Percentiles rank a stretch among this genome's conserved stretches.
These are phyloP conservation scores for Drosophila rellima DNA, from an alignment of 2,888 invertebrate genomes.

Conservation along the genomic window DNA sequence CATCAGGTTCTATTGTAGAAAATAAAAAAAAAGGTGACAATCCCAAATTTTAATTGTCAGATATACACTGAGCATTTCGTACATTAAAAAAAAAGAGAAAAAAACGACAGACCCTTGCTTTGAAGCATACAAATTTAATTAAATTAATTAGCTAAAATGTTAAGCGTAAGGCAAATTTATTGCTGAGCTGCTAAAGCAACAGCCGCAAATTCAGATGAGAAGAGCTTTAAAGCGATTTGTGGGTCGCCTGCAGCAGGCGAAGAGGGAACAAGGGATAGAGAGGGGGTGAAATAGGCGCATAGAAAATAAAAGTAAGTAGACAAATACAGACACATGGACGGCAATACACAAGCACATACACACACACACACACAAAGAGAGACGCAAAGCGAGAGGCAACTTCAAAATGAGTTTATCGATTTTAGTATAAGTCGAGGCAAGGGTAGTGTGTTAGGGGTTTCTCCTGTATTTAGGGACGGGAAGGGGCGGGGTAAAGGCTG, in stretches of 20 bases:
- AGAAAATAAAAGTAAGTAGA: constrained; percentile 76
- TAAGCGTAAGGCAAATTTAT: constrained; percentile 60
- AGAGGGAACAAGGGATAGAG: neutral
- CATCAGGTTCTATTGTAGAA: constrained; percentile 26
- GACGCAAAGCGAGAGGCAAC: constrained; percentile 45
- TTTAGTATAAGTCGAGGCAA: constrained; percentile 69
- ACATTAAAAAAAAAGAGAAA: neutral
- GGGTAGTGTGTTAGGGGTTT: constrained; percentile 39
- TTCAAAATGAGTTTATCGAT: constrained; percentile 83
- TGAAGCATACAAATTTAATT: constrained; percentile 66
- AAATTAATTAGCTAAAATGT: constrained; percentile 69
- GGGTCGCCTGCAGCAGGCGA: constrained; percentile 17
- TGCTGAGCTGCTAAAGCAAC: constrained; percentile 55
- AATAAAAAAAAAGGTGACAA: constrained; percentile 46
- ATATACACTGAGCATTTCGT: constrained; percentile 30
- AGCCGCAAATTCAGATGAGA: constrained; percentile 49
- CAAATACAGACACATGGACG: constrained; percentile 8
- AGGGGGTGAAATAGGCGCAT: constrained; percentile 55
- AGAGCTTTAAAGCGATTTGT: constrained; percentile 58
- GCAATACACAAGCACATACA: neutral
- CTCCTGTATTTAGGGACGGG: neutral
- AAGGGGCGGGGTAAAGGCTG: constrained; percentile 3
- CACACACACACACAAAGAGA: constrained; percentile 3
- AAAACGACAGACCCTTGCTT: constrained; percentile 26
- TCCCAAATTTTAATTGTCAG: constrained; percentile 39